These are phyloP conservation scores for Lepidochrysops patricia DNA, from an alignment of 2,888 invertebrate genomes.

Conservation along the genomic window DNA sequence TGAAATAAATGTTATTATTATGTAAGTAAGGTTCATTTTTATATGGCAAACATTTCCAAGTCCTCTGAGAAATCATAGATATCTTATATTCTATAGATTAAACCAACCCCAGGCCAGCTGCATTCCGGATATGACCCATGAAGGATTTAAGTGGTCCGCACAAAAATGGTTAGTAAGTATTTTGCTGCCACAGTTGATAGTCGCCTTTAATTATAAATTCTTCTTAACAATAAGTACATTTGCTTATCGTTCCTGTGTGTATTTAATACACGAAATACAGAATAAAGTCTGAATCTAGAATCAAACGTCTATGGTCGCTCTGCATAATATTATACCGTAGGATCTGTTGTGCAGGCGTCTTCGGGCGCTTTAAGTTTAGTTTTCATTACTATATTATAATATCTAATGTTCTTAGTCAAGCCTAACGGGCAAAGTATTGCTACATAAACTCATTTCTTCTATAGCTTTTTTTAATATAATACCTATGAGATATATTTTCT, in stretches of 20 bases:
- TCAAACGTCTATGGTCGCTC: constrained; percentile 16
- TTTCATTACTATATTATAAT: constrained; percentile 31
- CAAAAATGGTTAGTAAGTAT: no score
- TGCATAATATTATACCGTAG: constrained; percentile 31
- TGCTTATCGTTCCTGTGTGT: no score
- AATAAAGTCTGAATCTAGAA: neutral
- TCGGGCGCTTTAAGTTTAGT: constrained; percentile 30
- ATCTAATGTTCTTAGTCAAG: constrained; percentile 23
- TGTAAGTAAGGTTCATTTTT: neutral
- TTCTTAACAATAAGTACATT: no score
- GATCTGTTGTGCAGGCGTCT: constrained; percentile 28
- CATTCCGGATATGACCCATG: no score
- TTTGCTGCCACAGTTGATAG: no score
- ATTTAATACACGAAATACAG: no score
- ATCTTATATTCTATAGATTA: neutral
- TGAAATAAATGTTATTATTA: neutral
- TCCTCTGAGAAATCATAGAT: neutral
- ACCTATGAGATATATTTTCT: no score
- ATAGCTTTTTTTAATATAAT: neutral
- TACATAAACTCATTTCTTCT: neutral
- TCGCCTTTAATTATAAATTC: no score
- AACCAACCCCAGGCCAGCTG: no score
- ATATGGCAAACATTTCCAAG: neutral
- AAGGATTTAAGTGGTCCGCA: no score
- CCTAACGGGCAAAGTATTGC: constrained; percentile 17